Evolutionary conservation across 2,113 vertebrate genomes (phyloP).

Genomic region (Silurus glanis): DNA sequence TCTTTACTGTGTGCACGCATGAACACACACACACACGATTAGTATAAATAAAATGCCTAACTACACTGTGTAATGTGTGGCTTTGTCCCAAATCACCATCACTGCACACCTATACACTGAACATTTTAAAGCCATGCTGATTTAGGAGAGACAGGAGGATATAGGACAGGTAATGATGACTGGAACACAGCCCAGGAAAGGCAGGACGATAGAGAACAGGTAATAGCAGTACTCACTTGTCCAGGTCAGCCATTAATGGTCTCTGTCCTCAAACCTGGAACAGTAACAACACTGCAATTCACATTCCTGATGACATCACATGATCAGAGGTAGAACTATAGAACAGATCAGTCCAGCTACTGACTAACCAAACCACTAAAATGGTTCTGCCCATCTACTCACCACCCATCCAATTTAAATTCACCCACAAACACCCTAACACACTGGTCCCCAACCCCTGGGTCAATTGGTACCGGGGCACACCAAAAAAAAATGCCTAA

Average conservation of each 20-base stretch:
- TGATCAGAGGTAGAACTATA: not conserved
- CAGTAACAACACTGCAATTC: not conserved
- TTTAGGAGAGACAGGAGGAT: not conserved
- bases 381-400: not conserved
- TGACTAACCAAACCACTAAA: not conserved
- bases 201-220: not conserved
- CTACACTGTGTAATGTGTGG: not conserved
- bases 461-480: too few species aligned
- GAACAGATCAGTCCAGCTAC: not conserved
- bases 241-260: conserved; percentile 89
- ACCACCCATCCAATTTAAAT: not conserved
- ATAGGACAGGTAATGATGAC: not conserved
- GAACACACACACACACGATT: not conserved
- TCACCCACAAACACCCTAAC: too few species aligned
- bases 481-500: too few species aligned
- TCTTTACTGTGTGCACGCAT: conserved; percentile 83
- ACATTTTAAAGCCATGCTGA: not conserved
- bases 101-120: not conserved
- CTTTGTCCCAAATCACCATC: not conserved
- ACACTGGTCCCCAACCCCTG: too few species aligned
- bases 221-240: conserved; percentile 85
- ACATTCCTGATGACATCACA: not conserved
- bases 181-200: not conserved
- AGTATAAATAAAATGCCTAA: too few species aligned
- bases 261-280: conserved; percentile 59